A percentile compares a stretch with the other conserved stretches of the same genome.
phyloP scores from a whole-genome alignment of 2,797 vertebrate genomes.

The Glossophaga mutica region DNA sequence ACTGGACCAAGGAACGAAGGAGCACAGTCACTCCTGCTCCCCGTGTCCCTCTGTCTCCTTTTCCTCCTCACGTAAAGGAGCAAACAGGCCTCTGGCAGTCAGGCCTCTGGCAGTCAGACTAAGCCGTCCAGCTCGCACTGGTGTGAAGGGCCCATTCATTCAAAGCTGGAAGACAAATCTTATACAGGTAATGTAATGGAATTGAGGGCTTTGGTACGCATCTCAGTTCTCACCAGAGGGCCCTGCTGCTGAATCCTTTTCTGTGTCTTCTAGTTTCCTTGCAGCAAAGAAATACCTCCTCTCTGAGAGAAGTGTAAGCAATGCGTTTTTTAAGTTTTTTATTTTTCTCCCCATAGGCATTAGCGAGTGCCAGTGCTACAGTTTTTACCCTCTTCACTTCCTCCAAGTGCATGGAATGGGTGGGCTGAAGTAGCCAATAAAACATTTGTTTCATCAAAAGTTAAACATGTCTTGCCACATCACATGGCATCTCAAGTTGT shows the following conservation, averaged over 20 bases:
- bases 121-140: background rate
- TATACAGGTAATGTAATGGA: background rate
- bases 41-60: background rate
- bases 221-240: background rate
- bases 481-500: background rate
- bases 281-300: background rate
- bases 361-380: background rate
- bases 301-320: background rate
- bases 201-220: background rate
- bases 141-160: conserved; percentile 1
- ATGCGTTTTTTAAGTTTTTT: background rate
- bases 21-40: background rate
- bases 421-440: background rate
- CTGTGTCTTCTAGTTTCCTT: background rate
- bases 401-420: background rate
- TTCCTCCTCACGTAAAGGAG: background rate
- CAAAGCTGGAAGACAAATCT: background rate
- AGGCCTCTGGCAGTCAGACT: background rate
- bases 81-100: background rate
- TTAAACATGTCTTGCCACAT: background rate
- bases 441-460: background rate
- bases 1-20: conserved; percentile 55
- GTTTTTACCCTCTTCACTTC: background rate
- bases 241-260: background rate
- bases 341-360: background rate